Evolutionary conservation across 37 sponge, comb jelly and placozoan species (phyloP).

Genomic region (Beroe ovata): DNA sequence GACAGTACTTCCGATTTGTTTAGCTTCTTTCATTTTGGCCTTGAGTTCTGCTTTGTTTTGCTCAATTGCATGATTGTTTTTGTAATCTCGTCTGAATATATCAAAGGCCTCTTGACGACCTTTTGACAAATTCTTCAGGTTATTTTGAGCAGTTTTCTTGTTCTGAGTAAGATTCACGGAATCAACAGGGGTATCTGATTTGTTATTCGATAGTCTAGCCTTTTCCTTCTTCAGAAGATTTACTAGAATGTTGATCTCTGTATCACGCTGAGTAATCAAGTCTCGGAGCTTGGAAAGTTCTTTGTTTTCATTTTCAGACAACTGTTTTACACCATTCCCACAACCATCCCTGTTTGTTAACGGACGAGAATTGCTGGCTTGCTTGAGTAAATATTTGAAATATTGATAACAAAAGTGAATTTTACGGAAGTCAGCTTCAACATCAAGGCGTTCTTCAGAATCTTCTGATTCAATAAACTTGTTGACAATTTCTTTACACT

Average conservation of each 20-base stretch:
- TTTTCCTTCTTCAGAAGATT: slow-evolving; percentile 41
- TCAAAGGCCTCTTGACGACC: slow-evolving; percentile 98
- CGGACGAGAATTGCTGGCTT: not conserved
- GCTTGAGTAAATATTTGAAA: slow-evolving; percentile 73
- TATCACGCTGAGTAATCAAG: slow-evolving; percentile 89
- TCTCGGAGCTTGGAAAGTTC: slow-evolving; percentile 76
- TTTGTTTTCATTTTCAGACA: slow-evolving; percentile 5
- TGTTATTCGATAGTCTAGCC: not conserved
- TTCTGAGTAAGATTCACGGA: not conserved
- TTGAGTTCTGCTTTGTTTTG: slow-evolving; percentile 82
- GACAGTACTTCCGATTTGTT: slow-evolving; percentile 84
- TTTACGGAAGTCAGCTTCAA: slow-evolving; percentile 91
- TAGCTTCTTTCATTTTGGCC: slow-evolving; percentile 87
- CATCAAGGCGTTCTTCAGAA: slow-evolving; percentile 75
- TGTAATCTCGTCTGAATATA: slow-evolving; percentile 77
- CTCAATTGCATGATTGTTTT: slow-evolving; percentile 73
- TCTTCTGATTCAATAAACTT: slow-evolving; percentile 74
- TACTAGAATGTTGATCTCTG: slow-evolving; percentile 84
- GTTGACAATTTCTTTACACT: slow-evolving; percentile 77
- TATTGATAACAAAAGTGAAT: slow-evolving; percentile 85
- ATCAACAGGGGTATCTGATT: not conserved
- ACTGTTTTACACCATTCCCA: not conserved
- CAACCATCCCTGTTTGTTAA: not conserved
- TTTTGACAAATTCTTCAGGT: slow-evolving; percentile 5
- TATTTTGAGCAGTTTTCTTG: not conserved